A percentile compares a stretch with the other conserved stretches of the same genome.
Evolutionary conservation across 2,797 vertebrate genomes (phyloP).

Genomic region (Limnodromus scolopaceus): DNA sequence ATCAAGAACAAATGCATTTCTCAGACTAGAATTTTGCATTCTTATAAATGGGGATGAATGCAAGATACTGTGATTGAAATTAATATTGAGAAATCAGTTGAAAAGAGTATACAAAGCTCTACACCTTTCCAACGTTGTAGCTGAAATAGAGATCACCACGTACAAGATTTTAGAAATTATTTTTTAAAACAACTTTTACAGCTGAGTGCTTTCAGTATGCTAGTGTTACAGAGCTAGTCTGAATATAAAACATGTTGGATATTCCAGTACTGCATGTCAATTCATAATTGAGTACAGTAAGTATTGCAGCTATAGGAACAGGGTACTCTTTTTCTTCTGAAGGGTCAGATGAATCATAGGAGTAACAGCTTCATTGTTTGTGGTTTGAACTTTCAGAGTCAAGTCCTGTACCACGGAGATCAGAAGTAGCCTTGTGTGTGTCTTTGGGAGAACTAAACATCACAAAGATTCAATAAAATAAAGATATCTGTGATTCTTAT

Average conservation of each 20-base stretch:
- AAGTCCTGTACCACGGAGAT: neutral
- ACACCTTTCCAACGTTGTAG: neutral
- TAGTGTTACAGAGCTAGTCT: neutral
- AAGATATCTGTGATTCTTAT: neutral
- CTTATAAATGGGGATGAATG: neutral
- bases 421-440: neutral
- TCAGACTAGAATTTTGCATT: neutral
- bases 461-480: neutral
- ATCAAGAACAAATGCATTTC: neutral
- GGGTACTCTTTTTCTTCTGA: neutral
- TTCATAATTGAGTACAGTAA: neutral
- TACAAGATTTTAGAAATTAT: neutral
- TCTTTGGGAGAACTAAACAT: neutral
- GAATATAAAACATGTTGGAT: neutral
- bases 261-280: neutral
- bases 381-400: slow-evolving; percentile 11
- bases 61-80: neutral
- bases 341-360: neutral
- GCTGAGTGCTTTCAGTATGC: neutral
- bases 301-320: neutral
- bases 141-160: neutral
- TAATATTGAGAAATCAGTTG: neutral
- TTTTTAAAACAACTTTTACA: neutral
- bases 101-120: neutral
- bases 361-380: slow-evolving; percentile 19